These are phyloP conservation scores for Aramus guarauna DNA, from an alignment of 2,113 vertebrate species.

Conservation along the genomic window DNA sequence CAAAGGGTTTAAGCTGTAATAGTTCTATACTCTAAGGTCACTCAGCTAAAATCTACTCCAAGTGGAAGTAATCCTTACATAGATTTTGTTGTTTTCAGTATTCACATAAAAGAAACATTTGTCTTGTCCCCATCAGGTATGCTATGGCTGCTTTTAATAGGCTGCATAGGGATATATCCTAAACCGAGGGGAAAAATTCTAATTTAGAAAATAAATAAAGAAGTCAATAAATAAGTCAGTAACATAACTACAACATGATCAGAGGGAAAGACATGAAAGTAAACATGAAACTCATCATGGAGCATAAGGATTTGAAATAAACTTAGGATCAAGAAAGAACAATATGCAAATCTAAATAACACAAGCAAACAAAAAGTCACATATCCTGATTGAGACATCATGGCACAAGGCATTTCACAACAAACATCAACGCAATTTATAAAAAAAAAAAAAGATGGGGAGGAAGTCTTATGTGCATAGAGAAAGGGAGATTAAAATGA, in stretches of 20 bases:
- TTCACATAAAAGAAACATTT: background rate
- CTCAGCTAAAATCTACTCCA: background rate
- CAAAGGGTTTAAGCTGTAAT: background rate
- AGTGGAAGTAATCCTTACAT: background rate
- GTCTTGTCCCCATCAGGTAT: background rate
- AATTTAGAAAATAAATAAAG: background rate
- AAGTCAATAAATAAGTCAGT: background rate
- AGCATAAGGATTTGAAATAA: background rate
- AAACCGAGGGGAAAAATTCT: background rate
- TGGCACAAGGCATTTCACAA: background rate
- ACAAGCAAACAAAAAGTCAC: background rate
- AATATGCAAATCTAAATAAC: background rate
- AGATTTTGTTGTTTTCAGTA: background rate
- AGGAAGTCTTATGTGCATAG: background rate
- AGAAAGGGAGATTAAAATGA: background rate
- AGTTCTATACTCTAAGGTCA: background rate
- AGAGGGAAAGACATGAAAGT: background rate
- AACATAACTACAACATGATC: background rate
- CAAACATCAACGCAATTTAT: background rate
- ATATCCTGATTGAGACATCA: background rate
- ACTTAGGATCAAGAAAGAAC: background rate
- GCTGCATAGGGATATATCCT: background rate
- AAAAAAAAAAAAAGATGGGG: background rate
- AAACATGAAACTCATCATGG: background rate
- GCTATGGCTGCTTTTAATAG: background rate